Base-by-base conservation (phyloP, 2,113 vertebrate species). In the Struthidea cinerea region DNA sequence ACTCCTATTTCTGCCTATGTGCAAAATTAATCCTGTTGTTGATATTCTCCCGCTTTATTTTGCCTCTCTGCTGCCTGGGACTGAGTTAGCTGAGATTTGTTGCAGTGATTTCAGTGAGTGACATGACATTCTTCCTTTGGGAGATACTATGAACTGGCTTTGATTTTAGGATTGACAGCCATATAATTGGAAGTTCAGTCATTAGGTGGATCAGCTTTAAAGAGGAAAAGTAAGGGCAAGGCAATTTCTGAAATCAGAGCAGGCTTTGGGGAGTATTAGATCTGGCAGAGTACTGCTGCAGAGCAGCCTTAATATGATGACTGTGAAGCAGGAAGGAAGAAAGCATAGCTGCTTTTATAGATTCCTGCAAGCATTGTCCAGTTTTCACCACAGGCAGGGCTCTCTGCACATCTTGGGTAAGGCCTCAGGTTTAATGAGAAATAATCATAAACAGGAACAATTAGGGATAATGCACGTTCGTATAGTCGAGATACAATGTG, bases 161-260 rank as follows among this genome's bases (percentile, higher is more conserved):
- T 94, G 96, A 96, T 96, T 96, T 96, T 93, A 84, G 69, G 96
- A 97, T 96, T 96, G 96, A 93, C 96, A 97, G 96, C 90, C 93
- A 81, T 90, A 96, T 97, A 96, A 97, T 97, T 96, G 93, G 83
- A 96, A 96, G 93, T 90, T 96, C 90, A 89, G 96, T 95, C 94
- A 95, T 96, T 95, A 97, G 90, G 90, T 94, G 94, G 96, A 96
- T 96, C 93, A 78, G 83, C 87, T 96, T 97, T 96, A 96, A 95
- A 87, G 88, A 94, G 80, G 64, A 82, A 89, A 92, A 96, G 76
- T 88, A 90, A 94, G 88, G 93, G 90, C 93, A 93, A 87, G 56
- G 86, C 94, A 95, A 84, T 96, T 96, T 94, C 73, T 94, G 90
- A 96, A 96, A 95, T 94, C 93, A 93, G 92, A 97, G 90, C 64